Percentiles rank a stretch among this genome's conserved stretches.
Conservation (phyloP, 2,113 vertebrate species). For the Phyllopteryx taeniolatus region DNA sequence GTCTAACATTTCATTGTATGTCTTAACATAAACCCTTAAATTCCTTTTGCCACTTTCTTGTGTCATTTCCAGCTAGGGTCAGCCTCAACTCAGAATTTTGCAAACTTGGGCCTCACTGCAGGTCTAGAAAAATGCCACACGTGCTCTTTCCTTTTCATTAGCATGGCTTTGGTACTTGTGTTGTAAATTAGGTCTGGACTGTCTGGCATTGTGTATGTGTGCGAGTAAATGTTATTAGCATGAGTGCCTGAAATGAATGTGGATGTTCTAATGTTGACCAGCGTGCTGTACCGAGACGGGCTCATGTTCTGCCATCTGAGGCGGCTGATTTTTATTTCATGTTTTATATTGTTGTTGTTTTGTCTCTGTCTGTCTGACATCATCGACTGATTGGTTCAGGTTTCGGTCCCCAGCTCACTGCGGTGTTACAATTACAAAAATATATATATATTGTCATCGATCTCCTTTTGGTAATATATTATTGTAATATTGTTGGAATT, state of each 20-base stretch:
- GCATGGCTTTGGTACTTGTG: slow-evolving; percentile 62
- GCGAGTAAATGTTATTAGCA: slow-evolving; percentile 7
- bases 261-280: slow-evolving; percentile 30
- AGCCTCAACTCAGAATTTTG: neutral
- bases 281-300: slow-evolving; percentile 42
- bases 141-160: slow-evolving; percentile 37
- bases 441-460: slow-evolving; percentile 51
- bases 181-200: slow-evolving; percentile 26
- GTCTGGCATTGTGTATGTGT: too few relatives aligned
- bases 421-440: slow-evolving; percentile 39
- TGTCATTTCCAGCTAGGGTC: neutral
- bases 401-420: slow-evolving; percentile 38
- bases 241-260: slow-evolving; percentile 54
- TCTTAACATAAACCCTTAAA: neutral
- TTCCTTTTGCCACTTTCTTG: neutral
- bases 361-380: slow-evolving; percentile 25
- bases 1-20: too few relatives aligned
- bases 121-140: too few relatives aligned
- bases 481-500: slow-evolving; percentile 70
- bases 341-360: neutral
- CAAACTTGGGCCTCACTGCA: too few relatives aligned
- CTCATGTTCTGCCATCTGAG: slow-evolving; percentile 28
- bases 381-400: slow-evolving; percentile 27
- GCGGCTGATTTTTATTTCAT: slow-evolving; percentile 25
- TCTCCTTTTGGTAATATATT: slow-evolving; percentile 73